Percentiles rank a stretch among this genome's conserved stretches.
phyloP scores from a whole-genome alignment of 2,888 invertebrate genomes.

The Argyra leucocephala region DNA sequence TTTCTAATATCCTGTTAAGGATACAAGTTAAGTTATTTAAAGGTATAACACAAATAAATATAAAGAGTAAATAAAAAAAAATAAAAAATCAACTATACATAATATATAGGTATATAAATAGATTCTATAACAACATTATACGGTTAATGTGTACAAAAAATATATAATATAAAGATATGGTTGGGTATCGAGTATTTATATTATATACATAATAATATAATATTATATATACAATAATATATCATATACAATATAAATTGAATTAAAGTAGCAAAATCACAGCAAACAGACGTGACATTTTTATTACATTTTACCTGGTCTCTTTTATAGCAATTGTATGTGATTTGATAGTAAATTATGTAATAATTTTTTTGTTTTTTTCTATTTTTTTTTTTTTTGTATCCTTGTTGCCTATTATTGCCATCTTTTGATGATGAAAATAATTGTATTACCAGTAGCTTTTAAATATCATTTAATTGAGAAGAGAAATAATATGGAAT shows the following conservation, averaged over 20 bases:
- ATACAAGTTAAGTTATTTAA: not conserved
- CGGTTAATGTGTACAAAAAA: too few species aligned
- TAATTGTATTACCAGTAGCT: constrained; percentile 1
- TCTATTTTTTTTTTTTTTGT: not conserved
- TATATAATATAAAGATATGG: too few species aligned
- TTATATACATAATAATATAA: too few species aligned
- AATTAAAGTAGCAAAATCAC: constrained; percentile 8
- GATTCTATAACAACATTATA: too few species aligned
- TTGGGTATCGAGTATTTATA: too few species aligned
- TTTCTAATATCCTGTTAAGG: not conserved
- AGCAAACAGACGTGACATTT: constrained; percentile 8
- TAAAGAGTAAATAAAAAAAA: too few species aligned
- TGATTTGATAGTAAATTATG: not conserved
- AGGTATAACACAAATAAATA: too few species aligned
- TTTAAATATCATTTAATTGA: constrained; percentile 6
- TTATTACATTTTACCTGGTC: not conserved
- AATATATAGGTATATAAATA: too few species aligned
- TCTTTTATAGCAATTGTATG: not conserved
- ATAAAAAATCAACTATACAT: too few species aligned
- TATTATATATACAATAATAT: too few species aligned
- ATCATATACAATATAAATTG: not conserved
- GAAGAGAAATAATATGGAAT: not conserved
- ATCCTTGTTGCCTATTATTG: not conserved
- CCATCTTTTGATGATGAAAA: not conserved
- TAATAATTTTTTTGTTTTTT: not conserved